Conservation (phyloP, 2,113 vertebrate species). For the Pterocles orientalis region DNA sequence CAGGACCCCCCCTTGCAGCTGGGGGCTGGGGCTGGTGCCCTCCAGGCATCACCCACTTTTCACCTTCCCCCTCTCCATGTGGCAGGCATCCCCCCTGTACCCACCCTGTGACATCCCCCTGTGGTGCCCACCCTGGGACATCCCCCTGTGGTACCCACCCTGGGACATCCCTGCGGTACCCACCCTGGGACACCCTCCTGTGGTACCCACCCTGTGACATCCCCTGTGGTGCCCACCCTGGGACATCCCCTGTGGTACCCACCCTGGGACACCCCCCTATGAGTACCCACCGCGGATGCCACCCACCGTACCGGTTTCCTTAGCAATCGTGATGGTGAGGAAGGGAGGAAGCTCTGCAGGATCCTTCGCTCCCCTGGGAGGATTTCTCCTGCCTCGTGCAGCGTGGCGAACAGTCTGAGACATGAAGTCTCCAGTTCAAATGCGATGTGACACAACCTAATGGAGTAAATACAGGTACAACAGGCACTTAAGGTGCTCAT, state of each 20-base stretch:
- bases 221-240: too few relatives aligned
- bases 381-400: neutral
- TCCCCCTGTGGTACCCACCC: too few relatives aligned
- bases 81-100: neutral
- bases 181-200: too few relatives aligned
- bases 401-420: neutral
- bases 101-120: neutral
- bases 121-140: too few relatives aligned
- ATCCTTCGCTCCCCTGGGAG: neutral
- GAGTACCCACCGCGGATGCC: neutral
- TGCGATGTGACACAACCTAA: constrained; percentile 58
- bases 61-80: neutral
- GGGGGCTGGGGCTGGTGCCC: neutral
- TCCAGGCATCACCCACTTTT: neutral
- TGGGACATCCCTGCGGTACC: too few relatives aligned
- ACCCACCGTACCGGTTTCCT: neutral
- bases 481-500: constrained; percentile 52
- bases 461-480: constrained; percentile 51
- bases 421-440: neutral
- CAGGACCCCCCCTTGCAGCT: neutral
- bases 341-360: neutral
- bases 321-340: fast-evolving
- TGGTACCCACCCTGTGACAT: too few relatives aligned
- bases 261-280: too few relatives aligned
- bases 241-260: too few relatives aligned